Base-by-base conservation (phyloP, 1,140 invertebrate genomes). In the Dinothrombium tinctorium region DNA sequence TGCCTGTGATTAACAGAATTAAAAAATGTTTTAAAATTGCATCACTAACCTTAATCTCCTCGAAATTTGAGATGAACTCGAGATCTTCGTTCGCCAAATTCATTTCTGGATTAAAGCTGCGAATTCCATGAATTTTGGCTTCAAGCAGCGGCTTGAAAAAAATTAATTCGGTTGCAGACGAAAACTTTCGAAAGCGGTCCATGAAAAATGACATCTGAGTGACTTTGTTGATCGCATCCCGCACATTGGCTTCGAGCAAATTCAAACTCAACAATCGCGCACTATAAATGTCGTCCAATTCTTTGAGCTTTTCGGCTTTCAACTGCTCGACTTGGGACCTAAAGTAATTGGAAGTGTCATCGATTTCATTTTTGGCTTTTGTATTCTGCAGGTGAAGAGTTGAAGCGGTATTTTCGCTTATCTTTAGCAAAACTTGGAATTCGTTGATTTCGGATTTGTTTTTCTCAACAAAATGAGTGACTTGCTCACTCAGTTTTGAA, bases 31-130 rank as follows among this genome's bases (percentile, higher is more conserved):
- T n/a, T n/a, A n/a, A n/a, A n/a, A n/a, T n/a, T n/a, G n/a, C n/a
- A n/a, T n/a, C n/a, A n/a, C n/a, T n/a, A n/a, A n/a, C n/a, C n/a
- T n/a, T n/a, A n/a, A n/a, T n/a, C n/a, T 28, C 81, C 55, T 89
- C 83, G 57, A 83, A 92, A 56, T 95, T 95, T 43, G 83, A 87
- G 33, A 92, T 79, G 55, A 94, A 94, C 60, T 94, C 86, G 14
- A 94, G 64, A 54, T 94, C 86, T 23, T 73, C 68, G 40, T 71
- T 68, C 52, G 80, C 74, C 19, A 50, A 25, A 38, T 67, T 72
- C 23, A 77, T 65, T 52, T 95, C 84, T 1, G 82, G 76, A 45
- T 74, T 76, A 52, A 77, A 83, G 52, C 68, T 75, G 50, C 89
- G 66, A 47, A 92, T 62, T 6, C 72, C 62, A 53, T 92, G 80